Conservation (phyloP, 2,113 vertebrate species). For the Panthera tigris region DNA sequence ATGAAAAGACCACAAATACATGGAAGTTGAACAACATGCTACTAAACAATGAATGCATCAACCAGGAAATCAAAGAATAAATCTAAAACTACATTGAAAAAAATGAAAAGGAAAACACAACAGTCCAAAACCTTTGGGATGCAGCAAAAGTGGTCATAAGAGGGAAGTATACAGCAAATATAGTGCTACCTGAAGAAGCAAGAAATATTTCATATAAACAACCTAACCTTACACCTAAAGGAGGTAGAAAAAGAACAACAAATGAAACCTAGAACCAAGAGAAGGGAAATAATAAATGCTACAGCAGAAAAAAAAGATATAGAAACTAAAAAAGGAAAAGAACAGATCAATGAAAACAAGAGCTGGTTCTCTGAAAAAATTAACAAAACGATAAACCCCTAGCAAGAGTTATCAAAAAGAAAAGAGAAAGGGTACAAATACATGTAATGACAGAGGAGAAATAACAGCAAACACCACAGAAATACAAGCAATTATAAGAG, state of each 20-base stretch:
- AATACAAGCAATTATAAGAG: neutral
- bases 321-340: neutral
- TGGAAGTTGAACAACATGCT: neutral
- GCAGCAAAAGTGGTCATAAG: neutral
- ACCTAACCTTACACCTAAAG: neutral
- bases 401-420: neutral
- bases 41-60: neutral
- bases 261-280: neutral
- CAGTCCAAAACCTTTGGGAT: neutral
- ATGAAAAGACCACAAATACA: neutral
- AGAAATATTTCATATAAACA: neutral
- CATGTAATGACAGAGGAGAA: neutral
- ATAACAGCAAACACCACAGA: neutral
- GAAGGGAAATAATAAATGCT: neutral
- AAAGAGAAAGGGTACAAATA: neutral
- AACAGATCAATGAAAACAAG: neutral
- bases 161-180: neutral
- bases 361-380: neutral
- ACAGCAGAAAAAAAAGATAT: neutral
- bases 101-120: neutral
- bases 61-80: neutral
- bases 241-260: neutral
- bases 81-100: neutral
- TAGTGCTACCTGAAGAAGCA: neutral
- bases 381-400: neutral